These are phyloP conservation scores for Metacarcinus magister DNA, from an alignment of 2,888 invertebrate species.

Conservation along the genomic window DNA sequence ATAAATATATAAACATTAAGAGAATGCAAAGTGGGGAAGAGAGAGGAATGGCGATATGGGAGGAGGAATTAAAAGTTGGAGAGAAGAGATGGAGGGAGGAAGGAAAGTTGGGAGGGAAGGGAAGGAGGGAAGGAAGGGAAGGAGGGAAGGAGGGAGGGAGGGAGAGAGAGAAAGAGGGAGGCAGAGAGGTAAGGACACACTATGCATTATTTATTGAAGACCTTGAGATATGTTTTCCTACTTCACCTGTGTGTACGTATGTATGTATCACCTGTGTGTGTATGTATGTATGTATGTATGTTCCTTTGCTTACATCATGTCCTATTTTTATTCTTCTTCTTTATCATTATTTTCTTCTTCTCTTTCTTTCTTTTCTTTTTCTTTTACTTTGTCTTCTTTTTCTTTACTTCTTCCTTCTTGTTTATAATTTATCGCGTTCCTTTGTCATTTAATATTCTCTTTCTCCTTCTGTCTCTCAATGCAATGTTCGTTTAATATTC, in stretches of 20 bases:
- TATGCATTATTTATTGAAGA: background rate
- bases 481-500: too few species aligned
- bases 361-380: background rate
- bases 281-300: background rate
- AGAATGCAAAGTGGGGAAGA: too few species aligned
- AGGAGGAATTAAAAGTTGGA: too few species aligned
- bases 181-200: background rate
- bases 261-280: too few species aligned
- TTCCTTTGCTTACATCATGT: too few species aligned
- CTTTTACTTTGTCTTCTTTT: background rate
- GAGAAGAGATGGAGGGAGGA: too few species aligned
- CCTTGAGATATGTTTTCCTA: conserved; percentile 1
- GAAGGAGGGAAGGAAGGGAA: background rate
- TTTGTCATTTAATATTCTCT: background rate
- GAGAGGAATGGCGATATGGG: too few species aligned
- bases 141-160: background rate
- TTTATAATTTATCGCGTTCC: background rate
- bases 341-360: background rate
- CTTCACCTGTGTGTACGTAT: background rate
- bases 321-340: background rate
- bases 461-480: too few species aligned
- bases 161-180: background rate
- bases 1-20: too few species aligned
- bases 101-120: background rate
- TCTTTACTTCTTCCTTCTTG: background rate